phyloP scores from a whole-genome alignment of 2,888 invertebrate genomes.

The Catocala sponsa region DNA sequence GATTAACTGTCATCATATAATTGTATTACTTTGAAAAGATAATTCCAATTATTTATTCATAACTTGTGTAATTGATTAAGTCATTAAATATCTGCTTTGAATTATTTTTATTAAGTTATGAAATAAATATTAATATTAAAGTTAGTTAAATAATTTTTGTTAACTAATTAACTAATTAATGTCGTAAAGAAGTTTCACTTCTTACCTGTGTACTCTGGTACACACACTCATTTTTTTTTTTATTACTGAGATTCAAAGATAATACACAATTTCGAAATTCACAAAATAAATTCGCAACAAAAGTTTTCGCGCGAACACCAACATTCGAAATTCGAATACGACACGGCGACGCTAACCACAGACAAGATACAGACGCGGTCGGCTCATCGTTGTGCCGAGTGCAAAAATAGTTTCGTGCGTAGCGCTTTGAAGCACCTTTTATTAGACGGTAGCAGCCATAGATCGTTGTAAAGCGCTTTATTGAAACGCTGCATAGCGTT shows the following conservation, averaged over 20 bases:
- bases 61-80: no score
- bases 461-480: slow-evolving; percentile 34
- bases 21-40: no score
- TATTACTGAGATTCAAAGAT: slow-evolving; percentile 5
- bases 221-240: no score
- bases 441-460: slow-evolving; percentile 7
- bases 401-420: slow-evolving; percentile 50
- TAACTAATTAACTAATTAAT: no score
- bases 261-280: not conserved
- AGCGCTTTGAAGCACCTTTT: slow-evolving; percentile 43
- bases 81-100: no score
- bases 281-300: slow-evolving; percentile 7
- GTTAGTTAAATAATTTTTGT: no score
- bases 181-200: no score
- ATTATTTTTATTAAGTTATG: no score
- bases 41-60: no score
- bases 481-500: not conserved
- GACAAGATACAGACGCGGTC: slow-evolving; percentile 26
- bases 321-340: slow-evolving; percentile 35
- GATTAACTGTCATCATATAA: no score
- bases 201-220: no score
- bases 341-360: slow-evolving; percentile 28
- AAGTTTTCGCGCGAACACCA: slow-evolving; percentile 46
- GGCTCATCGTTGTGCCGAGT: slow-evolving; percentile 47
- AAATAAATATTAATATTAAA: no score